Conservation (phyloP, 2,888 invertebrate genomes). For the Drosophila mettleri region DNA sequence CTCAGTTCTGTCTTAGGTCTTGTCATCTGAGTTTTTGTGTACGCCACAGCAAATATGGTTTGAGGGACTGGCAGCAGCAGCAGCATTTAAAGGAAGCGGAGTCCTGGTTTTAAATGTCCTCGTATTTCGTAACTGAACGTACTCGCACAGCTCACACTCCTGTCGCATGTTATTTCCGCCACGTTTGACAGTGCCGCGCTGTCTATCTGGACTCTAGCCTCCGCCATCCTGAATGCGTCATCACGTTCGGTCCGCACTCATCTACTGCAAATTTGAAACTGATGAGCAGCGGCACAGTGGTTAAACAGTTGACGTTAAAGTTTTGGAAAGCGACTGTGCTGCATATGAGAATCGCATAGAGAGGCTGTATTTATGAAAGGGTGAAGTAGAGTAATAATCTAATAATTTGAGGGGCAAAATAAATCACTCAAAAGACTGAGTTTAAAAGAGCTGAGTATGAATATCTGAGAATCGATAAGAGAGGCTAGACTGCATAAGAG, state of each 20-base stretch:
- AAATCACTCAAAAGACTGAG: not conserved
- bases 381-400: too few species aligned
- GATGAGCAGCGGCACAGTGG: constrained; percentile 26
- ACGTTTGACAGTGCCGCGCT: constrained; percentile 24
- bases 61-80: constrained; percentile 36
- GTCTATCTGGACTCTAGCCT: constrained; percentile 9
- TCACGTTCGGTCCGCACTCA: constrained; percentile 42
- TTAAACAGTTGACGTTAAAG: not conserved
- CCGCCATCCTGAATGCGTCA: constrained; percentile 47
- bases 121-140: constrained; percentile 7
- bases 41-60: constrained; percentile 29
- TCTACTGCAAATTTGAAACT: constrained; percentile 41
- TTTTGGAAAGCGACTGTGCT: not conserved
- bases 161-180: constrained; percentile 43
- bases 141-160: not conserved
- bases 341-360: constrained; percentile 1
- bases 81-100: constrained; percentile 55
- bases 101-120: constrained; percentile 56
- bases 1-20: constrained; percentile 7
- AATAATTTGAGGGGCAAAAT: too few species aligned
- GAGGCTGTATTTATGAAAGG: not conserved
- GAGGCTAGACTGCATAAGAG: not conserved
- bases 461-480: constrained; percentile 5
- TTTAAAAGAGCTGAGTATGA: not conserved
- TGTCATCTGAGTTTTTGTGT: constrained; percentile 42